Base-by-base conservation (phyloP, 2,888 invertebrate species). In the Aromia moschata region DNA sequence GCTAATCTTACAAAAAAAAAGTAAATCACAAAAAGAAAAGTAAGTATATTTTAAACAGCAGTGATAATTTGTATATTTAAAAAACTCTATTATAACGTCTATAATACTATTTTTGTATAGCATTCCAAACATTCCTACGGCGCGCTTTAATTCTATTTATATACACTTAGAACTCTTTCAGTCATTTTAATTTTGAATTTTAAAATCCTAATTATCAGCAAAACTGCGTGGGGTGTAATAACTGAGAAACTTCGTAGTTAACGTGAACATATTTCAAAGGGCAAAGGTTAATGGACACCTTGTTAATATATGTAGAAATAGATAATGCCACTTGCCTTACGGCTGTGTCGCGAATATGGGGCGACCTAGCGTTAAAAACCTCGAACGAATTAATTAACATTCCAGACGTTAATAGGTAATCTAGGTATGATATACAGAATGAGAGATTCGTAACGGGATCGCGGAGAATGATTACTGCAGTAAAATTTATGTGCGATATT, bases 191-290 rank as follows among this genome's bases (percentile, higher is more conserved):
- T 25, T 25, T 5, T 25, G 25, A n/a, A n/a, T 7, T 25, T 25
- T 25, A 7, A 25, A 25, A 25, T 25, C 25, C 7, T 7, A 25
- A 25, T 7, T 25, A 25, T 25, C 25, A 25, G 25, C 7, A 7
- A 5, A 25, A 5, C 25, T 5, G 7, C 25, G 25, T 7, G 7
- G 4, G 25, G 25, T 25, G 1, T 2, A 25, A 20, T 43, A 43
- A 43, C 25, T 25, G 20, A 25, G 20, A 25, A 43, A 43, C 25
- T 59, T 53, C 25, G n/a, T 47, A 46, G 25, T 55, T 38, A 56
- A 53, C 31, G 47, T 30, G 37, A 20, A 58, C 56, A 58, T 58
- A 56, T 62, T 55, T 40, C 38, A 31, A 41, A 41, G 53, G 56
- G 47, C 52, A 44, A 17, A 31, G 62, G 59, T 59, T 54, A 62